These are phyloP conservation scores for Pachyrhynchus sulphureomaculatus DNA, from an alignment of 1,140 invertebrate species.

Conservation along the genomic window DNA sequence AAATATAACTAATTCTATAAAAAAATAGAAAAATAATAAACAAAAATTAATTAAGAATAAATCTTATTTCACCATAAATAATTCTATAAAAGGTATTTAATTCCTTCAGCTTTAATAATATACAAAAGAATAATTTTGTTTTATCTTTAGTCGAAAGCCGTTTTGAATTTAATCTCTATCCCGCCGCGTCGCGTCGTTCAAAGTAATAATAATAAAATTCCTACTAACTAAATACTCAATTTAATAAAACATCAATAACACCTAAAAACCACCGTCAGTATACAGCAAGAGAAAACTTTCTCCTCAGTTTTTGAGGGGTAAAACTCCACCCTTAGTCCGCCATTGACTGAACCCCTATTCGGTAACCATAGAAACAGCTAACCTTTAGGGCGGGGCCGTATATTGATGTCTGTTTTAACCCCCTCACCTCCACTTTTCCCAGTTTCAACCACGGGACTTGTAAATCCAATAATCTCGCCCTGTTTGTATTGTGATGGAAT, in stretches of 20 bases:
- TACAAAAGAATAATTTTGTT: not conserved
- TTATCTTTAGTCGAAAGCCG: not conserved
- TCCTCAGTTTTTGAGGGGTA: not conserved
- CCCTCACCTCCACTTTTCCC: not conserved
- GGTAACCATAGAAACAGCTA: slow-evolving; percentile 39
- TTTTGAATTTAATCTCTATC: slow-evolving; percentile 4
- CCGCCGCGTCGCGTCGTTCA: slow-evolving; percentile 1
- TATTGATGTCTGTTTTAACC: slow-evolving; percentile 39
- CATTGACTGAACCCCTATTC: slow-evolving; percentile 27
- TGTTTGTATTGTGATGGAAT: slow-evolving; percentile 45
- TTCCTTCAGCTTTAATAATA: not conserved
- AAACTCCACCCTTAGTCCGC: slow-evolving; percentile 33
- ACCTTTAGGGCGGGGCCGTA: slow-evolving; percentile 40
- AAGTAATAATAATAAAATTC: slow-evolving; percentile 31
- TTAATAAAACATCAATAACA: slow-evolving; percentile 34
- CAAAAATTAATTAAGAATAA: no score
- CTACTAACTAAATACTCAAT: slow-evolving; percentile 33
- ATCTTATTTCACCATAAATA: no score
- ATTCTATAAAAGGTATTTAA: no score
- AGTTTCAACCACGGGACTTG: slow-evolving; percentile 1
- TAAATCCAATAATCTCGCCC: slow-evolving; percentile 46
- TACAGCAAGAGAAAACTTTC: slow-evolving; percentile 25
- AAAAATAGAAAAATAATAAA: no score
- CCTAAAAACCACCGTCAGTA: slow-evolving; percentile 33
- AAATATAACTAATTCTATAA: no score